phyloP scores from a whole-genome alignment of 2,113 vertebrate genomes.

The Bolborhynchus lineola region DNA sequence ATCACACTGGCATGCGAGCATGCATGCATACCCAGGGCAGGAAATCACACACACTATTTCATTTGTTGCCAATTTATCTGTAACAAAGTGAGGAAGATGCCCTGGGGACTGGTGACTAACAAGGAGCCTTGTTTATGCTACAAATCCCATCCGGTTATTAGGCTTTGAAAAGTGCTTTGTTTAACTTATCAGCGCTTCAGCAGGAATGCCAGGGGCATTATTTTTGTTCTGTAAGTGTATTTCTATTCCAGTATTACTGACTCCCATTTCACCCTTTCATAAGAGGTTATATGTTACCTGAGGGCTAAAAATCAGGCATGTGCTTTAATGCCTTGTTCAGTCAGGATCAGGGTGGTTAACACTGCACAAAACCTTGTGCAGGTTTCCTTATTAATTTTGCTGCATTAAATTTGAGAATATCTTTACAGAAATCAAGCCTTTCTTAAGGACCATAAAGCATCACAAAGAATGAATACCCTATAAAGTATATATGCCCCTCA shows the following conservation, averaged over 20 bases:
- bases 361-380: background rate
- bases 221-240: background rate
- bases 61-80: slow-evolving; percentile 49
- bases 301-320: background rate
- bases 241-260: slow-evolving; percentile 5
- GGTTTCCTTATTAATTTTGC: background rate
- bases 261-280: background rate
- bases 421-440: background rate
- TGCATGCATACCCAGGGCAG: background rate
- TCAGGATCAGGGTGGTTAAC: background rate
- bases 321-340: background rate
- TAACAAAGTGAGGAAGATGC: slow-evolving; percentile 52
- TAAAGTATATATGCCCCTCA: background rate
- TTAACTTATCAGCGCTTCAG: slow-evolving; percentile 42
- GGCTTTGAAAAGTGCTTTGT: slow-evolving; percentile 57
- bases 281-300: slow-evolving; percentile 20
- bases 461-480: background rate
- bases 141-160: slow-evolving; percentile 54
- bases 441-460: background rate
- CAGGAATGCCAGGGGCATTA: slow-evolving; percentile 23
- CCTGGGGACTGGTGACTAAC: slow-evolving; percentile 49
- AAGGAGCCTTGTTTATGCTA: slow-evolving; percentile 59
- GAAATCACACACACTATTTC: slow-evolving; percentile 25
- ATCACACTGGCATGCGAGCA: background rate
- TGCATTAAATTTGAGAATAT: background rate